Percentiles rank a stretch among this genome's conserved stretches.
These are phyloP conservation scores for Telenomus remus DNA, from an alignment of 1,140 invertebrate species.

Conservation along the genomic window DNA sequence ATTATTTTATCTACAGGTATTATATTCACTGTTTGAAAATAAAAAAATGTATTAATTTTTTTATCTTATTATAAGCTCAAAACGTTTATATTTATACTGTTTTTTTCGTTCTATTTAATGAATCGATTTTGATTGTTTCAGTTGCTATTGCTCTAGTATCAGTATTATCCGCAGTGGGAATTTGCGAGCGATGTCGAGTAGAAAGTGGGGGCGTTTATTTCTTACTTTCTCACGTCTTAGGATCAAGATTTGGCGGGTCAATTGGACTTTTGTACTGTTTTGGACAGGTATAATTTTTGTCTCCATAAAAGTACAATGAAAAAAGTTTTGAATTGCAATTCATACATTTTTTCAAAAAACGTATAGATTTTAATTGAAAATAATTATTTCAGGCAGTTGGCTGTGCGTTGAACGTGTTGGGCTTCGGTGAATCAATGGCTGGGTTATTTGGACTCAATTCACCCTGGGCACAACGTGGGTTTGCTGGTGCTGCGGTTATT, in stretches of 20 bases:
- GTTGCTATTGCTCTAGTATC: conserved; percentile 92
- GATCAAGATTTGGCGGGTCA: conserved; percentile 92
- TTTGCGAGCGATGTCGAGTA: conserved; percentile 95
- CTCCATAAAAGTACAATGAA: not conserved
- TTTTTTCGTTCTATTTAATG: not conserved
- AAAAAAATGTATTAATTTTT: not conserved
- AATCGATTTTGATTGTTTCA: conserved; percentile 58
- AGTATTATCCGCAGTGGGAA: conserved; percentile 94
- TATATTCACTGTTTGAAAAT: not conserved
- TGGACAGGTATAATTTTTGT: conserved; percentile 83
- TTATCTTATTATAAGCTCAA: too few relatives aligned
- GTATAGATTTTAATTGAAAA: too few relatives aligned
- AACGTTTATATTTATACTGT: too few relatives aligned
- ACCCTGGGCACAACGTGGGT: conserved; percentile 86
- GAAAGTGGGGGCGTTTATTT: conserved; percentile 98
- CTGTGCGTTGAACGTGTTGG: conserved; percentile 93
- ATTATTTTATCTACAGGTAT: conserved; percentile 91
- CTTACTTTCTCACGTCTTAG: conserved; percentile 93
- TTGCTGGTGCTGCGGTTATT: conserved; percentile 88
- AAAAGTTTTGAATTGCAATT: not conserved
- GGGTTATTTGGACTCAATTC: conserved; percentile 84
- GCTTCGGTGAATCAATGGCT: conserved; percentile 97
- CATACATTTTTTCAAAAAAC: not conserved
- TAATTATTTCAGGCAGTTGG: conserved; percentile 86
- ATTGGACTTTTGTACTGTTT: conserved; percentile 96